These are phyloP conservation scores for Neodiprion lecontei DNA, from an alignment of 1,140 invertebrate genomes.

Conservation along the genomic window DNA sequence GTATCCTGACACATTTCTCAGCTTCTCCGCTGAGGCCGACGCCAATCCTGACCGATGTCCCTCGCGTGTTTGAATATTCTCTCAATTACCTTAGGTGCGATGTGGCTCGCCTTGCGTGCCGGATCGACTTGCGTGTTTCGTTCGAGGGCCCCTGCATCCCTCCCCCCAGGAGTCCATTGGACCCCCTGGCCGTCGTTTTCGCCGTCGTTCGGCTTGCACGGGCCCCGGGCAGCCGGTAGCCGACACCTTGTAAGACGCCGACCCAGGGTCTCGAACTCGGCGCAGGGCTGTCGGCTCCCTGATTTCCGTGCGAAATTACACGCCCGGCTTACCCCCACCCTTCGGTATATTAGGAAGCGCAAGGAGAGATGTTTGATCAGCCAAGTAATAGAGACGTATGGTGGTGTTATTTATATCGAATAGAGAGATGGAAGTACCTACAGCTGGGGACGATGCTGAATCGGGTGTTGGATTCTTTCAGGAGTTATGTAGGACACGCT, in stretches of 20 bases:
- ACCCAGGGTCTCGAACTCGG: not conserved
- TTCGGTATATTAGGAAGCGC: not conserved
- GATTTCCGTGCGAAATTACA: slow-evolving; percentile 5
- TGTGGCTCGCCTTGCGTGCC: not conserved
- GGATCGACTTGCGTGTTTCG: slow-evolving; percentile 3
- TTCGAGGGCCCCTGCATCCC: not conserved
- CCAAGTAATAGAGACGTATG: not conserved
- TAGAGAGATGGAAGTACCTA: no score
- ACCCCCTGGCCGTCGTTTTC: not conserved
- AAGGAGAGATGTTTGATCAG: not conserved
- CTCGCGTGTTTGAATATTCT: slow-evolving; percentile 7
- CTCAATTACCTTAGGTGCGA: slow-evolving; percentile 1
- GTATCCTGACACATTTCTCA: not conserved
- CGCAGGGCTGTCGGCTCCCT: not conserved
- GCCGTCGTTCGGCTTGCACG: not conserved
- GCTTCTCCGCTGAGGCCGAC: not conserved
- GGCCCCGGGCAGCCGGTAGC: slow-evolving; percentile 5
- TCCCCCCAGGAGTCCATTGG: not conserved
- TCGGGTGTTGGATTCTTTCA: no score
- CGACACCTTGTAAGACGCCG: slow-evolving; percentile 1
- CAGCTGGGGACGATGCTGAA: no score
- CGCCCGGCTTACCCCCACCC: not conserved
- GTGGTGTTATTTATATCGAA: no score
- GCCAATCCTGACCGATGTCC: not conserved
- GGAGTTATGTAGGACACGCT: no score